Evolutionary conservation across 2,113 vertebrate species (phyloP).

Genomic region (Siniperca chuatsi): DNA sequence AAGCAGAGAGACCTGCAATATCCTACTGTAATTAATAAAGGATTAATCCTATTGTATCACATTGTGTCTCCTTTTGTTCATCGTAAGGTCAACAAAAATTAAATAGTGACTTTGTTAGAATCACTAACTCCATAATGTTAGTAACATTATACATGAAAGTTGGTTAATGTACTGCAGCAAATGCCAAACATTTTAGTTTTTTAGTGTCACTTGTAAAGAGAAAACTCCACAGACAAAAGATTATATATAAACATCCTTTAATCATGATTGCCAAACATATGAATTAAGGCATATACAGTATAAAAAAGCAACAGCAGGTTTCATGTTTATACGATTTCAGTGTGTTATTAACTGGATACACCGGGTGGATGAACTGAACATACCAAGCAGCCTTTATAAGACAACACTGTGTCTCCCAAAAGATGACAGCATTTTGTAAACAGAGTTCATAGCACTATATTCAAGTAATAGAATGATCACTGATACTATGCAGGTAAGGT

Average conservation of each 20-base stretch:
- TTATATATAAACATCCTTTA: constrained; percentile 90
- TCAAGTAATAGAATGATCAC: constrained; percentile 98
- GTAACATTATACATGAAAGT: not conserved
- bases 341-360: constrained; percentile 89
- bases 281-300: constrained; percentile 99
- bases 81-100: not conserved
- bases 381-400: constrained; percentile 91
- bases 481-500: constrained; percentile 90
- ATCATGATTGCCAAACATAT: constrained; percentile 99
- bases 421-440: constrained; percentile 95
- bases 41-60: not conserved
- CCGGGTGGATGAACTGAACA: constrained; percentile 88
- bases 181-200: not conserved
- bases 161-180: not conserved
- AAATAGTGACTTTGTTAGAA: too few species aligned
- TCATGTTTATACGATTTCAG: constrained; percentile 89
- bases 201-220: not conserved
- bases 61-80: not conserved
- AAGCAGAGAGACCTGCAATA: not conserved
- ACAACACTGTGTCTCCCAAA: constrained; percentile 87
- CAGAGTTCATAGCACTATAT: constrained; percentile 97
- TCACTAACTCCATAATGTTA: not conserved
- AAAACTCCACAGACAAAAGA: not conserved
- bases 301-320: constrained; percentile 97
- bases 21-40: not conserved